Evolutionary conservation across 2,888 invertebrate species (phyloP).

Genomic region (Deroplatys truncata): DNA sequence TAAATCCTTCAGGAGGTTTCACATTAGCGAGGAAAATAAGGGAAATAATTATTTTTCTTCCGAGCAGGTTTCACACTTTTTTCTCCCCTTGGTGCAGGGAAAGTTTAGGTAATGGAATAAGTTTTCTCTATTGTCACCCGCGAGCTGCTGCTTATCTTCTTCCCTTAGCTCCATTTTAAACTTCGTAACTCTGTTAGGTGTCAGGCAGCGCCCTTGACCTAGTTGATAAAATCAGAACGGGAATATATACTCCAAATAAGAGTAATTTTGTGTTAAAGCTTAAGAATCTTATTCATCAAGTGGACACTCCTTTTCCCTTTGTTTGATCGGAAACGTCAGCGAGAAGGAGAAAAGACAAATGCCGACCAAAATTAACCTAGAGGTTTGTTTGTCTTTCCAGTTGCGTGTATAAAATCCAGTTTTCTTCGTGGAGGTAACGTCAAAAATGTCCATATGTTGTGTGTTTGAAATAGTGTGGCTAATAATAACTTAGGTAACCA

Average conservation of each 20-base stretch:
- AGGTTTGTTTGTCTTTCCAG: too few species aligned
- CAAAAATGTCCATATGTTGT: too few species aligned
- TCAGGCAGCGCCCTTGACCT: not conserved
- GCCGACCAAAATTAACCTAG: too few species aligned
- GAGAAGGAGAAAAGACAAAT: too few species aligned
- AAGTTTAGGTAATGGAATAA: not conserved
- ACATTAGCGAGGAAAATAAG: not conserved
- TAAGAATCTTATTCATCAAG: too few species aligned
- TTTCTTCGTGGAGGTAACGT: too few species aligned
- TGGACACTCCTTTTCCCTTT: too few species aligned
- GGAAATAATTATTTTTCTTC: not conserved
- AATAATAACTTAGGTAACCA: too few species aligned
- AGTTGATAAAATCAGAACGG: not conserved
- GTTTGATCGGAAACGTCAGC: too few species aligned
- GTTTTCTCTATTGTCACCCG: not conserved
- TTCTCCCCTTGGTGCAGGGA: not conserved
- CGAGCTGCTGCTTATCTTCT: not conserved
- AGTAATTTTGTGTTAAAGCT: not conserved
- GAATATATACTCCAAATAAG: not conserved
- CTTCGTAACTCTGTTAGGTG: not conserved
- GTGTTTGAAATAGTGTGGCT: too few species aligned
- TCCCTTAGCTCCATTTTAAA: not conserved
- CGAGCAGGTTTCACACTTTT: not conserved
- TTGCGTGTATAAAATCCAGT: too few species aligned
- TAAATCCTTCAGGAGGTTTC: not conserved